Evolutionary conservation across 1,140 invertebrate species (phyloP).

Genomic region (Drosophila athabasca): DNA sequence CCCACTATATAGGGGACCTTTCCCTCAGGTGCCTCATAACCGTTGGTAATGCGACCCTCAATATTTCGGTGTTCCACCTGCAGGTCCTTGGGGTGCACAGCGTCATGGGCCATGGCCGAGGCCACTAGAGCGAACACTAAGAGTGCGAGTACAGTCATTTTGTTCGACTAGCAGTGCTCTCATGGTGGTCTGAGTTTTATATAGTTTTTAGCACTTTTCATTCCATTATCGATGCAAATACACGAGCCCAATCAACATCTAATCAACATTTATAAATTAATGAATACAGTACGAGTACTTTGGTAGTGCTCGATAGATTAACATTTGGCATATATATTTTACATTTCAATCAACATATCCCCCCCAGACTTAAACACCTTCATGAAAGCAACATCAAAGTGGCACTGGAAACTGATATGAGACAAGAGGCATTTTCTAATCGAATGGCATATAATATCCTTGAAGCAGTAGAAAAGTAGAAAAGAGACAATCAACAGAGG

Average conservation of each 20-base stretch:
- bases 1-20: conserved; percentile 85
- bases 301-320: no score
- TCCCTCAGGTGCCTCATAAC: conserved; percentile 71
- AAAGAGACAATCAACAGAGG: conserved; percentile 30
- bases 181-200: background rate
- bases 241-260: conserved; percentile 9
- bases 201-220: conserved; percentile 1
- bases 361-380: no score
- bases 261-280: conserved; percentile 17
- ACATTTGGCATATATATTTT: conserved; percentile 4
- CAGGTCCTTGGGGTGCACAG: conserved; percentile 28
- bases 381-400: conserved; percentile 9
- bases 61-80: conserved; percentile 19
- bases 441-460: conserved; percentile 62
- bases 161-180: conserved; percentile 12
- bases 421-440: conserved; percentile 18
- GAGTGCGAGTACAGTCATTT: conserved; percentile 18
- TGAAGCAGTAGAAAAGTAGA: conserved; percentile 44
- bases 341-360: no score
- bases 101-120: conserved; percentile 11
- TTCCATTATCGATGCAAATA: conserved; percentile 28
- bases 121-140: conserved; percentile 15
- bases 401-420: conserved; percentile 8
- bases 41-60: conserved; percentile 73
- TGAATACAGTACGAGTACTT: background rate